A percentile compares a stretch with the other conserved stretches of the same genome.
phyloP scores from a whole-genome alignment of 2,888 invertebrate genomes.

The Napeogenes sylphis region DNA sequence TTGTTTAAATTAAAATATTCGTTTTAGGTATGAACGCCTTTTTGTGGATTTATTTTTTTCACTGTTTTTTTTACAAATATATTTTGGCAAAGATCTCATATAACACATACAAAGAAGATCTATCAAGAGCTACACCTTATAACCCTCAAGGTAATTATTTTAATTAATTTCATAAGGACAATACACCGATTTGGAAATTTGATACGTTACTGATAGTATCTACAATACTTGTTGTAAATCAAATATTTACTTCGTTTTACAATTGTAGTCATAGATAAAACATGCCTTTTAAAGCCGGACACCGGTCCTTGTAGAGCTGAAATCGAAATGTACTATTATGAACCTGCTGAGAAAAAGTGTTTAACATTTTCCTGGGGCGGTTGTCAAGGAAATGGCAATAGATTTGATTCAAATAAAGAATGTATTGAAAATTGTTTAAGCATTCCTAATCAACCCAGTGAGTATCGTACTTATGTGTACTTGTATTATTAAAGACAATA shows the following conservation, averaged over 20 bases:
- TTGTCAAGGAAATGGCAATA: constrained; percentile 68
- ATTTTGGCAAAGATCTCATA: constrained; percentile 14
- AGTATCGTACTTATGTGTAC: constrained; percentile 29
- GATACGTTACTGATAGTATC: too few species aligned
- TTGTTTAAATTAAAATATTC: too few species aligned
- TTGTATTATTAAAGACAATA: not conserved
- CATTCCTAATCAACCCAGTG: constrained; percentile 38
- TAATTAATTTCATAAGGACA: not conserved
- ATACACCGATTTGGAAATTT: too few species aligned
- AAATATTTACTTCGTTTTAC: too few species aligned
- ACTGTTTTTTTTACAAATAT: constrained; percentile 4
- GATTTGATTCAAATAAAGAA: constrained; percentile 43
- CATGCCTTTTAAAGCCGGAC: constrained; percentile 54
- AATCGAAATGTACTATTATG: constrained; percentile 53
- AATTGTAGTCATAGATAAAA: constrained; percentile 49
- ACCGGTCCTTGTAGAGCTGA: constrained; percentile 57
- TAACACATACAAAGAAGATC: constrained; percentile 11
- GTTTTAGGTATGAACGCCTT: not conserved
- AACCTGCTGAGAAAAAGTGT: constrained; percentile 40
- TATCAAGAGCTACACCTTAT: constrained; percentile 13
- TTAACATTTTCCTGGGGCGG: constrained; percentile 59
- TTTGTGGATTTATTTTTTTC: constrained; percentile 7
- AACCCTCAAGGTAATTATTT: constrained; percentile 14
- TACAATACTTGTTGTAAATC: too few species aligned
- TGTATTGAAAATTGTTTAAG: constrained; percentile 47